Percentiles rank a stretch among this genome's conserved stretches.
Conservation (phyloP, 2,113 vertebrate species). For the human (Homo sapiens) region DNA sequence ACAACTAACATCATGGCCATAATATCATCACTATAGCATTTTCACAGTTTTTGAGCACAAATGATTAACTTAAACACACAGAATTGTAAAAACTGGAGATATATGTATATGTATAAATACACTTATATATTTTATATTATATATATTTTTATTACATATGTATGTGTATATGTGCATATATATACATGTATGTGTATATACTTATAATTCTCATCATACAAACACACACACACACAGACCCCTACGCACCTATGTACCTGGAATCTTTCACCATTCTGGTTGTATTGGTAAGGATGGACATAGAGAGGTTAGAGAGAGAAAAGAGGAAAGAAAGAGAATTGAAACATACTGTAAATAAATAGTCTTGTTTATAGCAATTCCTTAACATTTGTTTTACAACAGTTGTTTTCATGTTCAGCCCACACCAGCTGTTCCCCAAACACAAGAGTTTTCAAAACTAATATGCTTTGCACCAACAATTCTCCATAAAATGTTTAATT, state of each 20-base stretch:
- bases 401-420: slow-evolving; percentile 78
- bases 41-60: slow-evolving; percentile 4
- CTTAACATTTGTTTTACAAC: slow-evolving; percentile 79
- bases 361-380: slow-evolving; percentile 76
- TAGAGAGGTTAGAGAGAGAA: neutral
- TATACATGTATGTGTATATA: neutral
- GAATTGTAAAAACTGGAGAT: neutral
- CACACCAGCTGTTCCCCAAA: slow-evolving; percentile 79
- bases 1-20: neutral
- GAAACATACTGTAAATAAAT: slow-evolving; percentile 67
- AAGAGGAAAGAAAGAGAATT: slow-evolving; percentile 23
- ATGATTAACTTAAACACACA: neutral
- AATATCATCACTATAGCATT: neutral
- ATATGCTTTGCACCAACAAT: slow-evolving; percentile 70
- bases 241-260: neutral
- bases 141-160: neutral
- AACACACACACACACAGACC: neutral
- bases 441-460: slow-evolving; percentile 73
- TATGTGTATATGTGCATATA: neutral
- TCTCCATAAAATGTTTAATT: slow-evolving; percentile 57
- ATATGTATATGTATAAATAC: neutral
- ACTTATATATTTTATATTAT: neutral
- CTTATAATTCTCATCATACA: neutral
- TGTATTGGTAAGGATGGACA: neutral
- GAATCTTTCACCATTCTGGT: neutral